Conservation (phyloP, 2,888 invertebrate genomes). For the Clistopyga incitator region DNA sequence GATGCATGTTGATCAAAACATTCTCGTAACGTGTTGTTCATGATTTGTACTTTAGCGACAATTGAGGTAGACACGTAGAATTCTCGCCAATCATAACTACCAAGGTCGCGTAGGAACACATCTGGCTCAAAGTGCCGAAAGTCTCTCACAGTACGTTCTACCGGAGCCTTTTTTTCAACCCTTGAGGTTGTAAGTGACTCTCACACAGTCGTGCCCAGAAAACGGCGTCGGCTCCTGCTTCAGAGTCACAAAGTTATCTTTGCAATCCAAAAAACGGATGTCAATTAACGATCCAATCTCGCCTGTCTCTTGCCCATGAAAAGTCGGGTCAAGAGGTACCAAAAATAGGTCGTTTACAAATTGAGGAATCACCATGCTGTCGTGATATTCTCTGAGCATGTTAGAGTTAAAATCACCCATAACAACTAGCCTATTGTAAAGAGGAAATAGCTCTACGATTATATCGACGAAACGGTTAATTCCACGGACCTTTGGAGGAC, state of each 20-base stretch:
- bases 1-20: no score
- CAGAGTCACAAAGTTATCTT: background rate
- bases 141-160: background rate
- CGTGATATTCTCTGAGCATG: background rate
- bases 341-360: conserved; percentile 1
- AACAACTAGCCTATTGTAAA: background rate
- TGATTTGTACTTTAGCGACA: no score
- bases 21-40: no score
- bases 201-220: background rate
- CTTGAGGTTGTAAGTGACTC: background rate
- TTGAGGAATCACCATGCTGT: background rate
- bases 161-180: no score
- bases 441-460: background rate
- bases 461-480: background rate
- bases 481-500: background rate
- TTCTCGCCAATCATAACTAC: background rate
- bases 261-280: background rate
- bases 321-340: background rate
- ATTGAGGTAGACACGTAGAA: no score
- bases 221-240: conserved; percentile 11
- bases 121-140: background rate
- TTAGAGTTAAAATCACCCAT: background rate
- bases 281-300: background rate
- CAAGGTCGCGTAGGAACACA: background rate
- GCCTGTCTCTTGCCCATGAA: background rate